Base-by-base conservation (phyloP, 2,888 invertebrate species). In the Strigamia crassipes region DNA sequence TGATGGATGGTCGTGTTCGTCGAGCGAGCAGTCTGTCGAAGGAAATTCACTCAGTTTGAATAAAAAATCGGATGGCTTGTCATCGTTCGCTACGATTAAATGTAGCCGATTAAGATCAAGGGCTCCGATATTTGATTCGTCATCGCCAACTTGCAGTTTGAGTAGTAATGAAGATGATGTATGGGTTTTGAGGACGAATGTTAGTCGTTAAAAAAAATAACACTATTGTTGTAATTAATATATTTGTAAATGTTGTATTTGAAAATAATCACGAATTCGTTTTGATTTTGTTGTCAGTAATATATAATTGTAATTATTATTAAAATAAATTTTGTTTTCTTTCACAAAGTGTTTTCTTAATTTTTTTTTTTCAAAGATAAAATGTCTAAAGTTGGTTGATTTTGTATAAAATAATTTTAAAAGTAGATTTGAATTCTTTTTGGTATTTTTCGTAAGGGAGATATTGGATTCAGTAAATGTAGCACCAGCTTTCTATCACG, bases 1-100 rank as follows among this genome's bases (percentile, higher is more conserved):
- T 18, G 81, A 81, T 38, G 27, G 31, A 12, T 81, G 81, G 81
- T 81, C 81, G 9, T 18, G 81, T 38, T 81, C 81, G 13, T 81
- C 81, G 13, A 81, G 81, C 34, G 81, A 81, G 9, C 80, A 80
- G 46, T 81, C 81, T n/a, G n/a, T 81, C 12, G 81, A 81, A 21
- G 61, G 34, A 61, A 3, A 79, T 79, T 41, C 18, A 46, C 79
- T 12, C 42, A 18, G 4, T 21, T 21, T 18, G 15, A 41, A 79
- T 18, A 42, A 18, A 15, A 79, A 27, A 41, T 42, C 46, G 4
- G 56, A 23, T 15, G 21, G 21, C 18, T 31, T 42, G 38, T 21
- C 23, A 78, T 61, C 21, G 23, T 81, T 61, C 27, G 81, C 81
- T 31, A 61, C 27, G 31, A 81, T 81, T 61, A 18, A 27, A 8